Percentiles rank a stretch among this genome's conserved stretches.
Evolutionary conservation across 2,113 vertebrate species (phyloP).

Genomic region (Tetrao urogallus): DNA sequence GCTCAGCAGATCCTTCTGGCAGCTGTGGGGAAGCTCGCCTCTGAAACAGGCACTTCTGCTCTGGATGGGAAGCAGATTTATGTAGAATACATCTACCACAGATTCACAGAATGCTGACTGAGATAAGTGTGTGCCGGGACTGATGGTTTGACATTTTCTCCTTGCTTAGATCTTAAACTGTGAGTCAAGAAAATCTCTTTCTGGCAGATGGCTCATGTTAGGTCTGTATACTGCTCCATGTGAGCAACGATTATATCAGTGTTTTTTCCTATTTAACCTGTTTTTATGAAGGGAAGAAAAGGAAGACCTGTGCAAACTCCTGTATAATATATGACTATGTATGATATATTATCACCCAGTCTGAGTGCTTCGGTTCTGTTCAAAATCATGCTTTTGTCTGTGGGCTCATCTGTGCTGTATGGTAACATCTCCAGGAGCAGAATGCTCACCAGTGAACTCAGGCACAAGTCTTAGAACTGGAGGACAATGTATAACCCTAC

Average conservation of each 20-base stretch:
- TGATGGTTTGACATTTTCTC: neutral
- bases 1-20: accelerated
- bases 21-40: neutral
- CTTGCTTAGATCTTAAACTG: neutral
- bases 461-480: neutral
- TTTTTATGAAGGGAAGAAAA: neutral
- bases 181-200: neutral
- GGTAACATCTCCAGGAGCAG: neutral
- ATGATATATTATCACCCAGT: neutral
- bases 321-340: no score
- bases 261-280: neutral
- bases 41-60: neutral
- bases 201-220: neutral
- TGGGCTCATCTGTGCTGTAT: neutral
- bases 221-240: neutral
- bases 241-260: neutral
- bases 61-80: neutral
- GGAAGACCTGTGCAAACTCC: no score
- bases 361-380: neutral
- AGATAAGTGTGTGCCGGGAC: neutral
- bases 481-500: accelerated
- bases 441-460: neutral
- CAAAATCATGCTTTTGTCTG: neutral
- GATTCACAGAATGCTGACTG: neutral
- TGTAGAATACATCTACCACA: neutral